Percentiles rank a stretch among this genome's conserved stretches.
Evolutionary conservation across 1,140 invertebrate species (phyloP).

Genomic region (Bicyclus anynana): DNA sequence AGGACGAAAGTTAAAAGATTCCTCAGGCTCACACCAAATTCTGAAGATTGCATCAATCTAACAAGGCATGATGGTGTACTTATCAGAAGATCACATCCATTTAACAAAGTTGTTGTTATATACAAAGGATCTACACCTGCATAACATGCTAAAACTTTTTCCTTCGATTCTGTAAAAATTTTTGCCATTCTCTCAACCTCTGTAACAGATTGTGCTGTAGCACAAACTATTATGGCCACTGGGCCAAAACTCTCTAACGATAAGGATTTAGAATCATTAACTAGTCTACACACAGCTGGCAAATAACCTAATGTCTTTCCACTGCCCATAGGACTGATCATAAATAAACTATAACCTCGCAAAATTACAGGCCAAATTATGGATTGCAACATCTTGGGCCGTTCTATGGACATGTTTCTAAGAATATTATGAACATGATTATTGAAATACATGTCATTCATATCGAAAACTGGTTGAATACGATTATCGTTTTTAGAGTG

Average conservation of each 20-base stretch:
- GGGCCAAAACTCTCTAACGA: conserved; percentile 37
- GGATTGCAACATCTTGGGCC: conserved; percentile 62
- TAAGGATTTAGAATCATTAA: conserved; percentile 42
- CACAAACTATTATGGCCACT: conserved; percentile 56
- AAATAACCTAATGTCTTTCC: conserved; percentile 77
- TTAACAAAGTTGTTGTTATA: conserved; percentile 47
- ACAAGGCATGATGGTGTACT: conserved; percentile 47
- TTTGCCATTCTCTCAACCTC: conserved; percentile 39
- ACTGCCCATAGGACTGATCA: conserved; percentile 60
- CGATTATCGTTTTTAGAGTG: conserved; percentile 56
- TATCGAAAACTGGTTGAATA: conserved; percentile 39
- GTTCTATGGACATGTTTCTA: conserved; percentile 40
- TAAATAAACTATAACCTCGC: conserved; percentile 64
- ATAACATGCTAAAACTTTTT: conserved; percentile 48
- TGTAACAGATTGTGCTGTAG: conserved; percentile 50
- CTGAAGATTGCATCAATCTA: conserved; percentile 42
- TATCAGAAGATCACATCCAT: conserved; percentile 58
- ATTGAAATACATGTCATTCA: conserved; percentile 54
- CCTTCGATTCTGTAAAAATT: conserved; percentile 42
- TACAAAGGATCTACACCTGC: conserved; percentile 48
- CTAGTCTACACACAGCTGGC: conserved; percentile 64
- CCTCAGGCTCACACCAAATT: conserved; percentile 53
- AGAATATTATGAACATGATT: conserved; percentile 42
- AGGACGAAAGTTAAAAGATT: conserved; percentile 50
- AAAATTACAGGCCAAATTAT: conserved; percentile 72